Evolutionary conservation across 2,113 vertebrate genomes (phyloP).

Genomic region (Myxocyprinus asiaticus): DNA sequence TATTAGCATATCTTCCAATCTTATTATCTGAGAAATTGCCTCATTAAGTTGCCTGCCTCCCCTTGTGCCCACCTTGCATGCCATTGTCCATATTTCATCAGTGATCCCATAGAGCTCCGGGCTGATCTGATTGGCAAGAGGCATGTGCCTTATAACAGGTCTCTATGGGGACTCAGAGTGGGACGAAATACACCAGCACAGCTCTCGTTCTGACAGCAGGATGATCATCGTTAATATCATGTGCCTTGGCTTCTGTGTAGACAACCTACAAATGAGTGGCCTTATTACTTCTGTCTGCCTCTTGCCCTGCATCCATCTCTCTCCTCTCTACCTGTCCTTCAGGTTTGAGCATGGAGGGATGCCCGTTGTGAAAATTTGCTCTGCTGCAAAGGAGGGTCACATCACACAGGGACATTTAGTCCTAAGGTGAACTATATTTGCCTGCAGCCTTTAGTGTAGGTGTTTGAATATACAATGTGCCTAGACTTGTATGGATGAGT

Average conservation of each 20-base stretch:
- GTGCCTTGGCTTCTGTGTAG: conserved; percentile 48
- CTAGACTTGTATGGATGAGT: conserved; percentile 19
- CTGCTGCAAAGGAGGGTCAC: conserved; percentile 50
- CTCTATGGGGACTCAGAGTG: conserved; percentile 61
- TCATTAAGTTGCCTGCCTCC: conserved; percentile 82
- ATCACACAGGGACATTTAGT: conserved; percentile 14
- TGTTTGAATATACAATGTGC: conserved; percentile 21
- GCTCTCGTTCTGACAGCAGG: conserved; percentile 55
- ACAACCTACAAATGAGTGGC: conserved; percentile 31
- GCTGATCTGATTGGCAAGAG: conserved; percentile 78
- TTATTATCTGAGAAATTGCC: conserved; percentile 84
- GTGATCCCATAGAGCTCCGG: conserved; percentile 70
- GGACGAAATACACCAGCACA: conserved; percentile 41
- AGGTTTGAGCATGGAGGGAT: conserved; percentile 43
- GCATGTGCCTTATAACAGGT: conserved; percentile 61
- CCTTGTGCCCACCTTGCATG: conserved; percentile 79
- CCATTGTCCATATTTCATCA: conserved; percentile 80
- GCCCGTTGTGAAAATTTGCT: conserved; percentile 51
- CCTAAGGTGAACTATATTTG: neutral
- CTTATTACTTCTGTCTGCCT: neutral
- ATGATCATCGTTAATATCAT: conserved; percentile 63
- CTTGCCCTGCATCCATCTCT: conserved; percentile 4
- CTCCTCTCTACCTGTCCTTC: conserved; percentile 52
- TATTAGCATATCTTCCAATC: conserved; percentile 87
- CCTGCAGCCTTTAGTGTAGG: neutral